phyloP scores from a whole-genome alignment of 2,888 invertebrate species.

The Pyrgus malvae region DNA sequence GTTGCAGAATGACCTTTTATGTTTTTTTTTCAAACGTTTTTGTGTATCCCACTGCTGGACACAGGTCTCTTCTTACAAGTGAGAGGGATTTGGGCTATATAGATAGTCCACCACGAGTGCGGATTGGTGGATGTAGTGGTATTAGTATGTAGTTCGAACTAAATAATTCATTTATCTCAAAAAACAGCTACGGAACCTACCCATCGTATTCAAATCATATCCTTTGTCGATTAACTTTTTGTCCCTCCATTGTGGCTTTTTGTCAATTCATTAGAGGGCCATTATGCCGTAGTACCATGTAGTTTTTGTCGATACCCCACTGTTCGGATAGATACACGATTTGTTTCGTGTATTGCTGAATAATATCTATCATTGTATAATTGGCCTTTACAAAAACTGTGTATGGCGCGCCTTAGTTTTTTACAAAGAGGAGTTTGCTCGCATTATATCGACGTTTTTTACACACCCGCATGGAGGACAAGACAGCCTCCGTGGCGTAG shows the following conservation, averaged over 20 bases:
- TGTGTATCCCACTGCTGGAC: too few species aligned
- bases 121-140: too few species aligned
- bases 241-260: conserved; percentile 2
- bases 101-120: too few species aligned
- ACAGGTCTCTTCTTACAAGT: too few species aligned
- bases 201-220: neutral
- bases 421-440: neutral
- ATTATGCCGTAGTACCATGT: neutral
- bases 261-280: conserved; percentile 14
- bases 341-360: neutral
- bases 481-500: too few species aligned
- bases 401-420: neutral
- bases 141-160: too few species aligned
- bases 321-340: neutral
- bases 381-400: neutral
- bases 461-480: too few species aligned
- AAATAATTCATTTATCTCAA: neutral
- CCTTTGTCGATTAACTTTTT: conserved; percentile 3
- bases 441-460: too few species aligned
- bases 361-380: neutral
- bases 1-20: too few species aligned
- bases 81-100: too few species aligned
- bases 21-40: too few species aligned
- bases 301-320: conserved; percentile 5
- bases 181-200: neutral